Evolutionary conservation across 1,140 invertebrate genomes (phyloP), one percentile per base, ranked within the genome.

Genomic region (Paracyclopina nana): DNA sequence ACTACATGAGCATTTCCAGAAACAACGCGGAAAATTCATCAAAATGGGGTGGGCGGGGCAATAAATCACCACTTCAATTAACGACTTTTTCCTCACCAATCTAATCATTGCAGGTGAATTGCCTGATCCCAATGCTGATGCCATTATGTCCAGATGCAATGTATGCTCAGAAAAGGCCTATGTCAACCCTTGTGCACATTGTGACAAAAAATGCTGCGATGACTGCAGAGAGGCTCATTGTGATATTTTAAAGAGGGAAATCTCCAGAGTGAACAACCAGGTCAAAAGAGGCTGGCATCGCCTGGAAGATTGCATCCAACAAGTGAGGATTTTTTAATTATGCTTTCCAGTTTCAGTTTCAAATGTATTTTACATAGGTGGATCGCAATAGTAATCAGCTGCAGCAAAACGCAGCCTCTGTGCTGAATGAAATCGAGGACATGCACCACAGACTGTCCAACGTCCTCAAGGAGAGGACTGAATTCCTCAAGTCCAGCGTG

Each of bases 161-260:
- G 81, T 91, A 6, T 97, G 92, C 67, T 86, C 84, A 41, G 87
- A 95, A 67, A 95, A 96, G 64, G 77, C 84, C 26, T 87, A 91
- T 62, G 50, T 79, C 85, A 55, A 77, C 73, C 22, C 66, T 27
- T 97, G 91, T 68, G 75, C 78, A 14, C 90, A 97, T 67, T 97
- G 92, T 66, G 91, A 69, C 79, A 91, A 69, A 80, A 92, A 75
- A 76, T 82, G 61, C 77, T 91, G 72, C 73, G 79, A 61, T 74
- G 87, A 67, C 77, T 92, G 72, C 82, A 90, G 69, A 54, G 79
- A 82, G 48, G 82, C 86, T 14, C 92, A 97, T 64, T 82, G 94
- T 75, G 88, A 96, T 61, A 90, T 95, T 44, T 67, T 96, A 11
- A 74, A 88, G 51, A 72, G 87, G 46, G 92, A 97, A 73, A 91